Evolutionary conservation across 2,113 vertebrate species (phyloP).

Genomic region (Danionella cerebrum): DNA sequence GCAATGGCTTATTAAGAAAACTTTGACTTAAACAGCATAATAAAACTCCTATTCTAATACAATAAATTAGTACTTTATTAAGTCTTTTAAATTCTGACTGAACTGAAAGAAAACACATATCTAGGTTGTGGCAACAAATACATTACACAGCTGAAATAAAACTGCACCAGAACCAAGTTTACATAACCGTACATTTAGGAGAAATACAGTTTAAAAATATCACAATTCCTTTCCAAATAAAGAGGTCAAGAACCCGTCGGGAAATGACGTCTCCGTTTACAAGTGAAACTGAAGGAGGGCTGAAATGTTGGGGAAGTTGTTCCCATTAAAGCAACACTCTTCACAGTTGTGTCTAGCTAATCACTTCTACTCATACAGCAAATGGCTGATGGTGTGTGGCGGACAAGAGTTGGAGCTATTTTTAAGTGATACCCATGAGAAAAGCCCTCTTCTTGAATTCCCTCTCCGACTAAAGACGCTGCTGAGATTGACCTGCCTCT

Average conservation of each 20-base stretch:
- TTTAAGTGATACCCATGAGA: slow-evolving; percentile 92
- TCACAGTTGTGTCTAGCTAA: slow-evolving; percentile 93
- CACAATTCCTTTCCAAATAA: background rate
- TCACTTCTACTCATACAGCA: slow-evolving; percentile 92
- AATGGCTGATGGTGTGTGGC: slow-evolving; percentile 70
- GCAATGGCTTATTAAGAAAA: too few relatives aligned
- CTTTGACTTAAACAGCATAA: too few relatives aligned
- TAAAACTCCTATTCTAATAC: too few relatives aligned
- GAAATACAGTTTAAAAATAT: background rate
- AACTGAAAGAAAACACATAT: too few relatives aligned
- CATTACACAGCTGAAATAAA: too few relatives aligned
- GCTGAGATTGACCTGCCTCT: slow-evolving; percentile 79
- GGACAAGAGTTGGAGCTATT: slow-evolving; percentile 71
- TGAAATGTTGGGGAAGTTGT: slow-evolving; percentile 60
- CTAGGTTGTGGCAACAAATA: too few relatives aligned
- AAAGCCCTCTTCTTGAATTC: slow-evolving; percentile 78
- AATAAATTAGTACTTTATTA: too few relatives aligned
- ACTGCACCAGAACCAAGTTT: too few relatives aligned
- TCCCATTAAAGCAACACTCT: slow-evolving; percentile 74
- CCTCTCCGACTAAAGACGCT: slow-evolving; percentile 78
- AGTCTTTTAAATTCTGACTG: too few relatives aligned
- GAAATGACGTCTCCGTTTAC: slow-evolving; percentile 41
- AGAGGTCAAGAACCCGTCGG: slow-evolving; percentile 12
- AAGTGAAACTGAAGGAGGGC: slow-evolving; percentile 51
- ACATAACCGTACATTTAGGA: too few relatives aligned